Conservation (phyloP, 2,888 invertebrate species). For the Tipula vernalis region DNA sequence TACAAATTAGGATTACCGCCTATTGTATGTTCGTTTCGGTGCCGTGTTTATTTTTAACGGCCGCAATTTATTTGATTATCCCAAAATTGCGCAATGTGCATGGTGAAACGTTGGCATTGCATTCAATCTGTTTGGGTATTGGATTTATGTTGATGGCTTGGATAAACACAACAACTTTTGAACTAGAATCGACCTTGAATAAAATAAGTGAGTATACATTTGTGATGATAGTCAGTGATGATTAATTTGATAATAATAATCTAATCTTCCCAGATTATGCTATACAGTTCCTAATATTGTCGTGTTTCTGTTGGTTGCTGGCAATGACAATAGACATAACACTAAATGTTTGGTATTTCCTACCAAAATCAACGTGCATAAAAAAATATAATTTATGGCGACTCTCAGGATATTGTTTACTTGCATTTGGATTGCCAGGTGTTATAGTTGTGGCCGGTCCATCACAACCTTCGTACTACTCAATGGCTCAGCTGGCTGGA, state of each 20-base stretch:
- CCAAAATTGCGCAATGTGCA: conserved; percentile 16
- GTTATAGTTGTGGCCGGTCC: not conserved
- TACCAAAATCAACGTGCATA: not conserved
- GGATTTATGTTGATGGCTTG: conserved; percentile 12
- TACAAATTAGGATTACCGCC: not conserved
- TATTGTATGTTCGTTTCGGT: conserved; percentile 12
- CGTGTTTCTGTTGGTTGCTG: not conserved
- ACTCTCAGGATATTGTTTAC: not conserved
- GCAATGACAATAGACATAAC: not conserved
- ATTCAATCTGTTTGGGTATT: conserved; percentile 14
- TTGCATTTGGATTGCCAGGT: not conserved
- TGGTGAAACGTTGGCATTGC: conserved; percentile 16
- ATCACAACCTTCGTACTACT: not conserved
- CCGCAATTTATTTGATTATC: conserved; percentile 10
- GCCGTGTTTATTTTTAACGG: conserved; percentile 11
- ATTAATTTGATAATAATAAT: no score
- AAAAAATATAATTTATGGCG: not conserved
- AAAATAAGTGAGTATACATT: not conserved
- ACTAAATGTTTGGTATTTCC: not conserved
- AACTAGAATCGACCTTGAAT: not conserved
- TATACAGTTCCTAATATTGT: not conserved
- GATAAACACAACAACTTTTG: not conserved
- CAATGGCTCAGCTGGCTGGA: not conserved
- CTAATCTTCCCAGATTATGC: not conserved
- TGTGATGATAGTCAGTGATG: not conserved